Conservation (phyloP, 1,140 invertebrate species). For the Anastatus disparis region DNA sequence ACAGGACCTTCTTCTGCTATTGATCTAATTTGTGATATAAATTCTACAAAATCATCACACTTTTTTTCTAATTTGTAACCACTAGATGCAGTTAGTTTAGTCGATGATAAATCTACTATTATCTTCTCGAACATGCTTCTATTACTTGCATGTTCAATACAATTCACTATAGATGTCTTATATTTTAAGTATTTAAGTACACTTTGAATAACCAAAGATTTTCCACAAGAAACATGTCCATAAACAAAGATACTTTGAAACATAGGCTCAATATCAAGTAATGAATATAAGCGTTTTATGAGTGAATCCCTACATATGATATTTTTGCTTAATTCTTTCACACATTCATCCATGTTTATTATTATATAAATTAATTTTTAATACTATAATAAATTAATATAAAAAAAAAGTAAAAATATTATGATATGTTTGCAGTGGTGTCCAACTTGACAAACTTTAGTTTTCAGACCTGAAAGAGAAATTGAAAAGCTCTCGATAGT, state of each 20-base stretch:
- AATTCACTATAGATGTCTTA: conserved; percentile 78
- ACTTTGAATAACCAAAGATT: conserved; percentile 74
- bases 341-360: conserved; percentile 66
- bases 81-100: conserved; percentile 55
- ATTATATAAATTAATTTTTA: conserved; percentile 27
- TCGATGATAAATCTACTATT: conserved; percentile 70
- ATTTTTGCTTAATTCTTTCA: conserved; percentile 50
- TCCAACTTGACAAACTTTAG: conserved; percentile 42
- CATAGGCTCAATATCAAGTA: conserved; percentile 72
- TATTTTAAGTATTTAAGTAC: conserved; percentile 71
- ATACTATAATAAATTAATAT: conserved; percentile 7
- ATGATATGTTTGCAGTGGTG: conserved; percentile 7
- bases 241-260: conserved; percentile 78
- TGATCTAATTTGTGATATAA: conserved; percentile 71
- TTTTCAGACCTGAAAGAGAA: conserved; percentile 52
- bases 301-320: conserved; percentile 72
- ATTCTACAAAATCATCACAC: conserved; percentile 81
- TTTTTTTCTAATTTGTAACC: conserved; percentile 59
- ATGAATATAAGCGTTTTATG: conserved; percentile 69
- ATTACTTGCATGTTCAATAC: conserved; percentile 81
- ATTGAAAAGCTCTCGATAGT: conserved; percentile 43
- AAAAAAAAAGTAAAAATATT: conserved; percentile 17
- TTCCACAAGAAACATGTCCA: conserved; percentile 84
- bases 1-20: conserved; percentile 60
- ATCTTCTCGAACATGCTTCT: conserved; percentile 84